Base-by-base conservation (phyloP, 2,888 invertebrate species). In the Frankliniella intonsa region DNA sequence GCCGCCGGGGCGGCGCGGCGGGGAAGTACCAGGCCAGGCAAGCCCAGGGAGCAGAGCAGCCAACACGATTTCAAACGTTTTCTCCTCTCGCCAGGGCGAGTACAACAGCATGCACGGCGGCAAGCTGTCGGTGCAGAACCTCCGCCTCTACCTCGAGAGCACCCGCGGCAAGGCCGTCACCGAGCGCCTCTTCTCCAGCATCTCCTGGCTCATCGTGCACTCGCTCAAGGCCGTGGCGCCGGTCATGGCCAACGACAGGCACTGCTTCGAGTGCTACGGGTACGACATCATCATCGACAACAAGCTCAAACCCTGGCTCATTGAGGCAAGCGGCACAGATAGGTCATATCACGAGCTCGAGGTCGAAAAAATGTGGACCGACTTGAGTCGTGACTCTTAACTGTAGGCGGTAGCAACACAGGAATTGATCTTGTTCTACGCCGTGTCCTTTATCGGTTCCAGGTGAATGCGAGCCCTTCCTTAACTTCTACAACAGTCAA, bases 241-340 rank as follows among this genome's bases (percentile, higher is more conserved):
- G 0, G 94, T 97, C 19, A 97, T 98, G 92, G 95, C 96, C 0
- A 97, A 95, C 85, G 97, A 98, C 88, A 90, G 96, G 81, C 96
- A 96, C 87, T 96, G 96, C 86, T 96, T 95, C 86, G 97, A 97
- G 88, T 97, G 97, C 86, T 98, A 98, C 86, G 98, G 98, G 76
- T 98, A 96, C 87, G 98, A 98, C 87, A 97, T 98, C 81, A 98
- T 98, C 85, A 97, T 98, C 85, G 98, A 98, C 87, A 95, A 97
- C 87, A 93, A 94, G 86, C 88, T 98, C 51, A 98, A 98, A 87
- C 98, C 98, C 0, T 98, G 97, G 97, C 89, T 97, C 17, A 94
- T 97, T 82, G 97, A 97, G 90, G 93, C 93, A 86, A 84, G 82
- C 83, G 11, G 80, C 27, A 19, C 38, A 62, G 19, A 80, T 27